phyloP scores from a whole-genome alignment of 2,113 vertebrate species.

The Delphinapterus leucas region DNA sequence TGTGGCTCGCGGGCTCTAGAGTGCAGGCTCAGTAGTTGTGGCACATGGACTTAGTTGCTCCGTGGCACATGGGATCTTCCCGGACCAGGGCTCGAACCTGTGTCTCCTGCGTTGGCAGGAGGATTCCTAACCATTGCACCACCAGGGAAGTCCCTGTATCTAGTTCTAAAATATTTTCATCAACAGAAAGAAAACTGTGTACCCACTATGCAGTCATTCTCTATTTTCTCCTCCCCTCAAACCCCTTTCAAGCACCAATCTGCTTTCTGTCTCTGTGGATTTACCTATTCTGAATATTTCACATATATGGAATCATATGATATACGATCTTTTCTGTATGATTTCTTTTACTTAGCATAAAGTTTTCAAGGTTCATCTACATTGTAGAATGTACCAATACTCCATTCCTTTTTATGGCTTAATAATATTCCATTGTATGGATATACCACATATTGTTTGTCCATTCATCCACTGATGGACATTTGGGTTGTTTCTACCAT shows the following conservation, averaged over 20 bases:
- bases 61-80: accelerated
- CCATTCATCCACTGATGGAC: not conserved
- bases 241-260: not conserved
- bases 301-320: not conserved
- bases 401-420: not conserved
- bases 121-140: not conserved
- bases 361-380: not conserved
- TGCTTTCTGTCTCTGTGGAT: not conserved
- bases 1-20: too few species aligned
- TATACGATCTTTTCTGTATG: not conserved
- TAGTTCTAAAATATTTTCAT: not conserved
- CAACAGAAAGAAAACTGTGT: not conserved
- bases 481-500: not conserved
- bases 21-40: too few species aligned
- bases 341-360: not conserved
- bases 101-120: too few species aligned
- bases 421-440: not conserved
- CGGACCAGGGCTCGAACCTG: too few species aligned
- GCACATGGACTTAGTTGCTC: too few species aligned
- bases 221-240: not conserved
- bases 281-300: not conserved
- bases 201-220: not conserved
- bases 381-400: not conserved
- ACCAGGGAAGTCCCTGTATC: not conserved
- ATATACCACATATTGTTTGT: not conserved